Conservation (phyloP, 53 echinoderm and acorn worm species). For the Henricia sp. region DNA sequence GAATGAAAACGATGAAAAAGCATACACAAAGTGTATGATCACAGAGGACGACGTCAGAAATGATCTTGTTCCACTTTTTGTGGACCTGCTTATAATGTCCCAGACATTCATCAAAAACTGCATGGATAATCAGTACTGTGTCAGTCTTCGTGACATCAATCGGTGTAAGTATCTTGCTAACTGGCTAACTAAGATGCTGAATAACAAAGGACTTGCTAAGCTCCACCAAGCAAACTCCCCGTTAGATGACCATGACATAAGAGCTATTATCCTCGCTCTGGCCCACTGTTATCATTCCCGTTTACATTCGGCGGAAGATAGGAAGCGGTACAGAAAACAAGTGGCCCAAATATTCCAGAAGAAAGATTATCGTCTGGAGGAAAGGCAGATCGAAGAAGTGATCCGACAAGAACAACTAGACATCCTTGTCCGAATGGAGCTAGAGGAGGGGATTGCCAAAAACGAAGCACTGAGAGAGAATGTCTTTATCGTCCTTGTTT, state of each 20-base stretch:
- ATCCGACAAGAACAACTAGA: constrained; percentile 51
- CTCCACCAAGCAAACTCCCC: neutral
- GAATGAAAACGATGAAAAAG: constrained; percentile 53
- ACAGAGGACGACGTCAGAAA: constrained; percentile 27
- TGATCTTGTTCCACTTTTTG: constrained; percentile 32
- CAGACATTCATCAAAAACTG: constrained; percentile 49
- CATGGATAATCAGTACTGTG: constrained; percentile 55
- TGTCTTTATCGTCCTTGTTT: constrained; percentile 64
- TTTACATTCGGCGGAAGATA: constrained; percentile 15
- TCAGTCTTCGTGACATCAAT: constrained; percentile 60
- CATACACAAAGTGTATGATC: constrained; percentile 53
- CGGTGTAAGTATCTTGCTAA: constrained; percentile 48
- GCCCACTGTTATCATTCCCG: constrained; percentile 67
- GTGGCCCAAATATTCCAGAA: constrained; percentile 20
- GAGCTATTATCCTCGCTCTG: constrained; percentile 54
- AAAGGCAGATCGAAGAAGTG: constrained; percentile 49
- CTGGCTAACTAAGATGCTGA: constrained; percentile 48
- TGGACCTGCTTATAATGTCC: constrained; percentile 63
- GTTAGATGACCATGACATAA: neutral
- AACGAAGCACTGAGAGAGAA: constrained; percentile 68
- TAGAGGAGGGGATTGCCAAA: constrained; percentile 48
- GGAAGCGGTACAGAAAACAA: constrained; percentile 34
- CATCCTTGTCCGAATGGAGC: constrained; percentile 55
- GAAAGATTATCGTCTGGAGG: constrained; percentile 10
- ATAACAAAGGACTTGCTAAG: constrained; percentile 23